Evolutionary conservation across 2,888 invertebrate species (phyloP).

Genomic region (Portevinia maculata): DNA sequence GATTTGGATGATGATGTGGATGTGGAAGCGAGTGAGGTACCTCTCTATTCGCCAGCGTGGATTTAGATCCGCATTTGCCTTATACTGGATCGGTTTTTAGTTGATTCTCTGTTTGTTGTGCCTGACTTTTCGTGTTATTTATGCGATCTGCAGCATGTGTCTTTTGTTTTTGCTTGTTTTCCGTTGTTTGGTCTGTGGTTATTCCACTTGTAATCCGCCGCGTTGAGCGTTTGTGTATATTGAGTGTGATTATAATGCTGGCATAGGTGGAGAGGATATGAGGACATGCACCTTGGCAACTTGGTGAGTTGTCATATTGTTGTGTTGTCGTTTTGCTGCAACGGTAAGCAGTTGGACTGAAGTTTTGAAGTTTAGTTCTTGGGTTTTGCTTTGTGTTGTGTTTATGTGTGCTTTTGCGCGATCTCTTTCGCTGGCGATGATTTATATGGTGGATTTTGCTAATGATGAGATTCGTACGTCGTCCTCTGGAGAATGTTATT

Average conservation of each 20-base stretch:
- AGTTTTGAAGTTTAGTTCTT: conserved; percentile 33
- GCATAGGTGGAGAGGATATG: conserved; percentile 17
- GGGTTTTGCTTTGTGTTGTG: not conserved
- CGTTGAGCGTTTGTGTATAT: conserved; percentile 34
- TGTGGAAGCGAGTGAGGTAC: conserved; percentile 28
- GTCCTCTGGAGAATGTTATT: conserved; percentile 33
- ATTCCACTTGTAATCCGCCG: conserved; percentile 68
- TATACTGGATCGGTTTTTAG: conserved; percentile 62
- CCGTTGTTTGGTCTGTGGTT: conserved; percentile 59
- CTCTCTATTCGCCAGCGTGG: conserved; percentile 50
- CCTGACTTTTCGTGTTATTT: conserved; percentile 62
- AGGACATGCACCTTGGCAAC: conserved; percentile 67
- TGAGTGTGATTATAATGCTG: conserved; percentile 52
- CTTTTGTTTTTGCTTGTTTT: conserved; percentile 63
- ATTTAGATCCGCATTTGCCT: conserved; percentile 67
- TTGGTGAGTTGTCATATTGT: conserved; percentile 72
- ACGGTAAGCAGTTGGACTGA: conserved; percentile 33
- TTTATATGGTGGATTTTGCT: conserved; percentile 60
- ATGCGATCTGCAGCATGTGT: conserved; percentile 60
- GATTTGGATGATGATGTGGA: conserved; percentile 24
- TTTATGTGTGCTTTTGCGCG: conserved; percentile 7
- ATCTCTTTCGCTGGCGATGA: conserved; percentile 39
- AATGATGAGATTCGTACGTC: conserved; percentile 46
- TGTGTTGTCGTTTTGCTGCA: conserved; percentile 44
- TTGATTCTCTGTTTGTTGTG: conserved; percentile 65